Evolutionary conservation across 2,797 vertebrate species (phyloP).

Genomic region (Argya squamiceps): DNA sequence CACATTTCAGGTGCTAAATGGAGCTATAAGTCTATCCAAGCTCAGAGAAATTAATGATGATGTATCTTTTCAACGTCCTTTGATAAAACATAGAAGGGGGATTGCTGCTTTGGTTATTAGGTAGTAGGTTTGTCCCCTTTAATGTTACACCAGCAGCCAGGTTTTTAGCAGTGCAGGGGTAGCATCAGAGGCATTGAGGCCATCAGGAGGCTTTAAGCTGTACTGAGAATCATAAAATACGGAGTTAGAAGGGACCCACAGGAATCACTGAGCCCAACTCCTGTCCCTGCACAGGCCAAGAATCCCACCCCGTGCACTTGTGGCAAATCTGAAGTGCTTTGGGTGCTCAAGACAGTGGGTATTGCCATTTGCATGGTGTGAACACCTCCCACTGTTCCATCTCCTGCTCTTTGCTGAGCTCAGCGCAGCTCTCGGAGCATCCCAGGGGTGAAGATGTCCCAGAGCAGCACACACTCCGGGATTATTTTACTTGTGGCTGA

Average conservation of each 20-base stretch:
- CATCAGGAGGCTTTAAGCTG: background rate
- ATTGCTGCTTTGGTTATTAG: background rate
- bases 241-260: background rate
- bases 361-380: background rate
- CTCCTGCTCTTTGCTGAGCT: background rate
- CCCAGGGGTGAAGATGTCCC: background rate
- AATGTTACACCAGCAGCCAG: background rate
- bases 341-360: background rate
- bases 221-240: background rate
- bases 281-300: background rate
- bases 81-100: background rate
- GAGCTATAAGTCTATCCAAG: background rate
- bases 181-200: background rate
- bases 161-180: background rate
- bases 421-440: background rate
- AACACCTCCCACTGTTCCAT: background rate
- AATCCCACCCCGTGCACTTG: background rate
- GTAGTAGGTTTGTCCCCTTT: background rate
- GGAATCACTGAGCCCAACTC: background rate
- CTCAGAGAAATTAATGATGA: background rate
- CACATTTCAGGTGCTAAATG: background rate
- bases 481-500: background rate
- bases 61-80: background rate
- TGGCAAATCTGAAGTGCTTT: background rate
- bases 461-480: background rate